Conservation (phyloP, 1,140 invertebrate species). For the Telenomus remus region DNA sequence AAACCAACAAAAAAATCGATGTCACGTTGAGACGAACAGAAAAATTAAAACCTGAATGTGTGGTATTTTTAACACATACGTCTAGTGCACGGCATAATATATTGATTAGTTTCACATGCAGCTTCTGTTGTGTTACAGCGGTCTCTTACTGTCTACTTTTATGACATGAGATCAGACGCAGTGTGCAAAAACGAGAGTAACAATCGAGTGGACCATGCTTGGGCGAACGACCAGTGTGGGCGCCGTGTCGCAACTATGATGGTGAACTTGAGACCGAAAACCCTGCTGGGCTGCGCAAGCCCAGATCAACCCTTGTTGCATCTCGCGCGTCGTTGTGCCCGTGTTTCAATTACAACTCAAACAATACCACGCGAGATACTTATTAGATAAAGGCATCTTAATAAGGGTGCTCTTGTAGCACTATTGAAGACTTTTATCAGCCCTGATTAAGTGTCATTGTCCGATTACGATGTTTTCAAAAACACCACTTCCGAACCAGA, state of each 20-base stretch:
- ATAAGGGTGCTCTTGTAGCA: conserved; percentile 14
- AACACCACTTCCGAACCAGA: no score
- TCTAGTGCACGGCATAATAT: conserved; percentile 59
- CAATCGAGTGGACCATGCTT: conserved; percentile 26
- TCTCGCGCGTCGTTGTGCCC: conserved; percentile 3
- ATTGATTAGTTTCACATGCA: conserved; percentile 55
- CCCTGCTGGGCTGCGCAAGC: conserved; percentile 26
- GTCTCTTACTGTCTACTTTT: conserved; percentile 13
- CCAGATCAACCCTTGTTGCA: conserved; percentile 18
- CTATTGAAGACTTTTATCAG: not conserved
- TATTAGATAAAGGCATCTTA: conserved; percentile 22
- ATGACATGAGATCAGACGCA: conserved; percentile 17
- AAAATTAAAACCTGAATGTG: conserved; percentile 11
- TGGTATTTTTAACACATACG: conserved; percentile 50
- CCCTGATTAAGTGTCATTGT: conserved; percentile 14
- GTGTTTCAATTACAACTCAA: conserved; percentile 22
- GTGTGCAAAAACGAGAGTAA: conserved; percentile 24
- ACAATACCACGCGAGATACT: conserved; percentile 17
- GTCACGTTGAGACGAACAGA: no score
- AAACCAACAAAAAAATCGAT: no score
- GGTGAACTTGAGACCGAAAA: conserved; percentile 36
- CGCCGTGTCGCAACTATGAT: conserved; percentile 31
- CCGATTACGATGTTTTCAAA: conserved; percentile 8
- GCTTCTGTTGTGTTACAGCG: conserved; percentile 29
- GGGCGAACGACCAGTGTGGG: conserved; percentile 10